phyloP scores from a whole-genome alignment of 2,113 vertebrate genomes.

The Cacatua alba region DNA sequence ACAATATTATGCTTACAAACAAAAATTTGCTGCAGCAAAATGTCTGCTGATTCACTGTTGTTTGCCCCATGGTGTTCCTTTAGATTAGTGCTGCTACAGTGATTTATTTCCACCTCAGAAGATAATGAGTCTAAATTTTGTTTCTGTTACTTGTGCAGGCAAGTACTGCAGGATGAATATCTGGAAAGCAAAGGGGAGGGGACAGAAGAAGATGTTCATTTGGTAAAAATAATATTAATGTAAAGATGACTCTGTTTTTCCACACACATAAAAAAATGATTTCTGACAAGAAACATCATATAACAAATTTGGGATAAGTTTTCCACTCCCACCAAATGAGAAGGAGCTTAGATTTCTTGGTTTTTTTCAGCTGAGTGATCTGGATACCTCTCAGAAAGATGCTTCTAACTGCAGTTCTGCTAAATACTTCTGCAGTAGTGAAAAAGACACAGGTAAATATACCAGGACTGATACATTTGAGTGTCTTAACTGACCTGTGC shows the following conservation, averaged over 20 bases:
- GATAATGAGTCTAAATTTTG: slow-evolving; percentile 69
- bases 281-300: neutral
- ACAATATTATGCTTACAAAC: neutral
- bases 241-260: neutral
- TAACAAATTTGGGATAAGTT: neutral
- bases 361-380: neutral
- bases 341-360: neutral
- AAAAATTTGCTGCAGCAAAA: neutral
- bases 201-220: slow-evolving; percentile 69
- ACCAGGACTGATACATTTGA: neutral
- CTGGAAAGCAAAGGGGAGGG: slow-evolving; percentile 71
- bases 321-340: neutral
- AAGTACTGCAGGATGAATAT: slow-evolving; percentile 72
- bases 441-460: neutral
- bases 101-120: slow-evolving; percentile 67
- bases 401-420: neutral
- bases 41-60: slow-evolving; percentile 30
- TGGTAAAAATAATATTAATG: slow-evolving; percentile 46
- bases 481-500: neutral
- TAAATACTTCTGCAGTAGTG: neutral
- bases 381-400: neutral
- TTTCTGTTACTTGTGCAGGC: slow-evolving; percentile 66
- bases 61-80: slow-evolving; percentile 46
- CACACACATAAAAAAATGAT: rapidly evolving
- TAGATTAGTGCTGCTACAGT: slow-evolving; percentile 68